Base-by-base conservation (phyloP, 1,140 invertebrate species). In the Scaptomyza graminum region DNA sequence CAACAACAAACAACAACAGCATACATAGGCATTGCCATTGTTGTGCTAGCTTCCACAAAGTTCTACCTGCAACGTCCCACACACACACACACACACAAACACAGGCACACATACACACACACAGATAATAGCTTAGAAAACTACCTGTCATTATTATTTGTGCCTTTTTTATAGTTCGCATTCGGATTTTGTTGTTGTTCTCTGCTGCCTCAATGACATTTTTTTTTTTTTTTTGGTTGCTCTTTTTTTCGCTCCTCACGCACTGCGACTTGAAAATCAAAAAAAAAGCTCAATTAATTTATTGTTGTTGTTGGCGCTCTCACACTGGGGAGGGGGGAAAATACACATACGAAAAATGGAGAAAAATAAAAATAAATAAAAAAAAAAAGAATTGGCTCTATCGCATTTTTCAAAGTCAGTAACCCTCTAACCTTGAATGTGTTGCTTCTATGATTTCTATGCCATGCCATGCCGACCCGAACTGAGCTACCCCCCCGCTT, bases 401-500 rank as follows among this genome's bases (percentile, higher is more conserved):
- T 85, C 82, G 82, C 74, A 90, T 71, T 90, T 87, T 80, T 87
- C 72, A 87, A 90, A 90, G 87, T 90, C 87, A 90, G 87, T 90
- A 90, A 90, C 87, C 87, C 87, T 75, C 87, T 90, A 90, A 90
- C 87, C 87, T 90, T 90, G 87, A 90, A 87, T 78, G 51, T 71
- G 51, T 71, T 66, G 73, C 52, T 64, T 37, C 62, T 70, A 65
- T 71, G 56, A 52, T 85, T 84, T 5, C 25, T 25, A 25, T 25
- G 25, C 81, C 68, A 84, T 68, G 78, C 56, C 18, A 31, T n/a
- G 18, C 57, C 63, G 60, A 70, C 71, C 77, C 76, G 60, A 78
- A 60, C 59, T 52, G 31, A 7, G 11, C 11, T 18, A 15, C 9
- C 49, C 39, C 39, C 28, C 22, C 31, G 4, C 22, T 41, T 2